phyloP scores from a whole-genome alignment of 2,888 invertebrate genomes.

The Dasysyrphus albostriatus region DNA sequence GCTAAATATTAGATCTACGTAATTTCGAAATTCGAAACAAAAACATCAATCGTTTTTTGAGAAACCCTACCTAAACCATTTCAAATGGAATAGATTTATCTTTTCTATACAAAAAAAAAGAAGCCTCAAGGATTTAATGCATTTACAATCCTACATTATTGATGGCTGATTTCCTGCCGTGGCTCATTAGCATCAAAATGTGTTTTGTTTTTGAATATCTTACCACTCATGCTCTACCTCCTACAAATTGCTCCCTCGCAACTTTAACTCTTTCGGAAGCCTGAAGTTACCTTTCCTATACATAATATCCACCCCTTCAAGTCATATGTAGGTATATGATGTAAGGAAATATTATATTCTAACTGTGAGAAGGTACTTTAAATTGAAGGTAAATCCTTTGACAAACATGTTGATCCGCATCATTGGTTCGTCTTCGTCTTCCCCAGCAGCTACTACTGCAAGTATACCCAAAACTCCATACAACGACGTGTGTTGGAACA shows the following conservation, averaged over 20 bases:
- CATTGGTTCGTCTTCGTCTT: slow-evolving; percentile 48
- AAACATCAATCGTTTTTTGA: too few species aligned
- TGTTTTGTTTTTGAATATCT: slow-evolving; percentile 36
- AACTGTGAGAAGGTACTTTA: slow-evolving; percentile 51
- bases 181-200: slow-evolving; percentile 55
- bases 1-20: too few species aligned
- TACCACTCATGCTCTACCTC: background rate
- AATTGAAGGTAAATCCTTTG: slow-evolving; percentile 70
- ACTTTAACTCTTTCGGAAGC: slow-evolving; percentile 7
- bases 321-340: background rate
- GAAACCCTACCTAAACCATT: background rate
- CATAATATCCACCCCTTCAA: background rate
- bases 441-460: background rate
- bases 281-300: background rate
- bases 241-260: background rate
- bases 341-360: slow-evolving; percentile 42
- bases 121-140: slow-evolving; percentile 24
- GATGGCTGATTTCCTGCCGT: slow-evolving; percentile 35
- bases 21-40: too few species aligned
- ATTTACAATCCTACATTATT: slow-evolving; percentile 37
- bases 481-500: background rate
- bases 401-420: slow-evolving; percentile 73
- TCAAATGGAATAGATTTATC: background rate
- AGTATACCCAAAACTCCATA: background rate
- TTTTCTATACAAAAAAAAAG: background rate